Percentiles rank a stretch among this genome's conserved stretches.
phyloP scores from a whole-genome alignment of 2,888 invertebrate species.

The Neoaliturus tenellus region DNA sequence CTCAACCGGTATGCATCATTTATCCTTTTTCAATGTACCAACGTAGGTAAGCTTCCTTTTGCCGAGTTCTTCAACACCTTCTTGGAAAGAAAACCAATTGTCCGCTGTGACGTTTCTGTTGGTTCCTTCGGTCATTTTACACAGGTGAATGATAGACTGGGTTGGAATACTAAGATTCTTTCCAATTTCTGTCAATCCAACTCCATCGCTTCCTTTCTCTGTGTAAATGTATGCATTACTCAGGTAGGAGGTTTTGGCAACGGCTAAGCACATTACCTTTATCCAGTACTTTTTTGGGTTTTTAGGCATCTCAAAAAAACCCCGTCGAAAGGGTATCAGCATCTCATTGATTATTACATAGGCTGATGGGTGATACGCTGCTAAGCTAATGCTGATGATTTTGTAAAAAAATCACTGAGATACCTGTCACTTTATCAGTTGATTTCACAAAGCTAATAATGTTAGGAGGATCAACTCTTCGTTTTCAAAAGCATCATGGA shows the following conservation, averaged over 20 bases:
- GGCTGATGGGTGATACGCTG: conserved; percentile 44
- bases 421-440: conserved; percentile 33
- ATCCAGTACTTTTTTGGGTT: conserved; percentile 66
- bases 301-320: conserved; percentile 30
- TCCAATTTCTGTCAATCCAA: conserved; percentile 64
- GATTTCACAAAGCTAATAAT: too few relatives aligned
- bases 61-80: conserved; percentile 63
- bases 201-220: conserved; percentile 68
- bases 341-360: conserved; percentile 45
- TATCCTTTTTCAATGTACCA: conserved; percentile 57
- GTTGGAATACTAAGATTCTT: conserved; percentile 67
- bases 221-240: conserved; percentile 67
- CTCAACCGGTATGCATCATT: conserved; percentile 57
- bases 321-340: conserved; percentile 46
- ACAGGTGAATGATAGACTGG: conserved; percentile 67
- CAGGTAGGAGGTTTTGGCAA: conserved; percentile 64
- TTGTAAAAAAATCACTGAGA: conserved; percentile 40
- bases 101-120: conserved; percentile 69
- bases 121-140: conserved; percentile 66
- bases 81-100: conserved; percentile 69
- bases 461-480: too few relatives aligned
- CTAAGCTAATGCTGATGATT: conserved; percentile 41
- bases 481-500: too few relatives aligned
- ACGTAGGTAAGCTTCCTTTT: conserved; percentile 55
- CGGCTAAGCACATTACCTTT: conserved; percentile 64